A percentile compares a stretch with the other conserved stretches of the same genome.
Conservation (phyloP, 2,888 invertebrate species). For the Bellardia pandia region DNA sequence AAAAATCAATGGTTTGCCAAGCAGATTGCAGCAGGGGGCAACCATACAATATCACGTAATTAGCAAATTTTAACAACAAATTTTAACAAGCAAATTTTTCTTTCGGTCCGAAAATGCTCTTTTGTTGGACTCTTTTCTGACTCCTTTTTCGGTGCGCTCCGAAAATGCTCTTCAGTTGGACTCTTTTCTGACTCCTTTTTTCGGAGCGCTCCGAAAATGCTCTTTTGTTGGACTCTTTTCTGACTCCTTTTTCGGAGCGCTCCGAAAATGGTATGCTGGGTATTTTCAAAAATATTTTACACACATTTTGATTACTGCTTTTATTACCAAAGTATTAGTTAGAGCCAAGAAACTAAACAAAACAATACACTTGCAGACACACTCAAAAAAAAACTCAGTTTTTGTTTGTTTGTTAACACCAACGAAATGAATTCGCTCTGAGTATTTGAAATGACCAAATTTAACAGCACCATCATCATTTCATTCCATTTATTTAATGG, state of each 20-base stretch:
- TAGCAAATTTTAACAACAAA: no score
- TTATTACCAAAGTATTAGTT: constrained; percentile 36
- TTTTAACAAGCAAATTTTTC: no score
- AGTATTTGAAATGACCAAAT: not conserved
- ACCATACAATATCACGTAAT: constrained; percentile 26
- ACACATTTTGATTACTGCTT: constrained; percentile 31
- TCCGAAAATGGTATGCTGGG: no score
- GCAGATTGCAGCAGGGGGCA: not conserved
- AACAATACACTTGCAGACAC: not conserved
- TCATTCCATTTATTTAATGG: constrained; percentile 10
- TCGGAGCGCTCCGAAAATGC: no score
- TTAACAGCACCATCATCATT: not conserved
- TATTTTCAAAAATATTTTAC: constrained; percentile 61
- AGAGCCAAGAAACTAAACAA: constrained; percentile 38
- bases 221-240: no score
- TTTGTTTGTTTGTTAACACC: not conserved
- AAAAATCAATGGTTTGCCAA: no score
- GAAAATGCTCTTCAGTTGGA: no score
- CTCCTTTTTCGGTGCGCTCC: no score
- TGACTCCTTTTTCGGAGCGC: no score
- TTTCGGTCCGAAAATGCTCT: no score
- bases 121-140: no score
- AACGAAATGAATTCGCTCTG: constrained; percentile 9
- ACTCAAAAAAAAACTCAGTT: constrained; percentile 11
- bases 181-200: no score